These are phyloP conservation scores for Carposina sasakii DNA, from an alignment of 1,140 invertebrate species.

Conservation along the genomic window DNA sequence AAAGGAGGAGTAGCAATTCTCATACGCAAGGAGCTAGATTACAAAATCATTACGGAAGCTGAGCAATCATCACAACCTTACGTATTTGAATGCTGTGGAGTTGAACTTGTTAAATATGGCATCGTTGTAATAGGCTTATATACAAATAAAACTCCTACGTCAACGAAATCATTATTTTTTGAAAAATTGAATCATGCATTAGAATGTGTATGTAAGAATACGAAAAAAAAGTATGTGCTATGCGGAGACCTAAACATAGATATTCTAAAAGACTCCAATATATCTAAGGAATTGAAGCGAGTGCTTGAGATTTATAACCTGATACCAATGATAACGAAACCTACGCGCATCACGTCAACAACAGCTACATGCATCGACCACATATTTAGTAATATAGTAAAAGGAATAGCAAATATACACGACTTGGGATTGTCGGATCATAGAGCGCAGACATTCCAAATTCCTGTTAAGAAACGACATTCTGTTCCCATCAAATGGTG, in stretches of 20 bases:
- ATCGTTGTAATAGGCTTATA: constrained; percentile 3
- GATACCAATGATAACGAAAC: background rate
- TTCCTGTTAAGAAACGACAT: background rate
- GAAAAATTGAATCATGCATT: too few relatives aligned
- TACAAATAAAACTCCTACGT: constrained; percentile 5
- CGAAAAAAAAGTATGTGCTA: background rate
- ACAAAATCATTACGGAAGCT: background rate
- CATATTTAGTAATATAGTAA: background rate
- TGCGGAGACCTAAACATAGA: constrained; percentile 7
- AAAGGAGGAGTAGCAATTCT: background rate
- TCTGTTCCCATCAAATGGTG: background rate
- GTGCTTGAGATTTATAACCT: background rate
- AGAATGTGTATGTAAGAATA: too few relatives aligned
- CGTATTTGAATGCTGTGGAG: constrained; percentile 2
- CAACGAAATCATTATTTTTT: background rate
- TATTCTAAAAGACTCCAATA: background rate
- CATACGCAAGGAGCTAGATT: background rate
- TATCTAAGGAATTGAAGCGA: background rate
- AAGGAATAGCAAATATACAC: background rate
- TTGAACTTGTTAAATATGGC: background rate
- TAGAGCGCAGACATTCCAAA: background rate
- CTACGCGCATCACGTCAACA: background rate
- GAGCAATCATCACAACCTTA: background rate
- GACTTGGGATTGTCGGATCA: background rate
- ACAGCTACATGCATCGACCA: constrained; percentile 7